Conservation (phyloP, 2,113 vertebrate species). For the Lethenteron reissneri region DNA sequence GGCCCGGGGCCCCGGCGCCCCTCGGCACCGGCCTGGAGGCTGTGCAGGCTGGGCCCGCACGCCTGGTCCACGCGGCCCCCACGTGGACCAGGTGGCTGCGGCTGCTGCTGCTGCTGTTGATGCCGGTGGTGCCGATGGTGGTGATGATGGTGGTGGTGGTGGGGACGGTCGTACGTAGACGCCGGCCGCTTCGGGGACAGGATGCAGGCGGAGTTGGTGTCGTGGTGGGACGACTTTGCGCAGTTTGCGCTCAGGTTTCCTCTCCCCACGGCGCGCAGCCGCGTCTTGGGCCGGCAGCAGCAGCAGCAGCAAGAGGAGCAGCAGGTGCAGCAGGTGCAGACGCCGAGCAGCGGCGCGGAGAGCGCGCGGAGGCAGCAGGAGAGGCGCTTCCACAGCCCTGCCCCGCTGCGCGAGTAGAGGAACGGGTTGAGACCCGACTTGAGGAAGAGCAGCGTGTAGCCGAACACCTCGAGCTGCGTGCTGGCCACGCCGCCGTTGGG, state of each 20-base stretch:
- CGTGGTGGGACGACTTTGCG: conserved; percentile 8
- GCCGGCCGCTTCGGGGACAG: conserved; percentile 52
- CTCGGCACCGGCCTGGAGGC: neutral
- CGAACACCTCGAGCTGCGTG: conserved; percentile 67
- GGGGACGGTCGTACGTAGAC: neutral
- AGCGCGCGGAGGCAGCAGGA: conserved; percentile 15
- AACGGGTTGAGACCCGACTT: conserved; percentile 91
- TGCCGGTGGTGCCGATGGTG: neutral
- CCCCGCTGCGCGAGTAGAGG: conserved; percentile 80
- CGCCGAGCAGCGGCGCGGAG: conserved; percentile 17
- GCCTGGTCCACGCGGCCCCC: conserved; percentile 46
- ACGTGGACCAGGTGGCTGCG: neutral
- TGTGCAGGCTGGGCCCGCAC: conserved; percentile 58
- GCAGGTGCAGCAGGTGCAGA: conserved; percentile 41
- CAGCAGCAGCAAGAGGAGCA: conserved; percentile 49
- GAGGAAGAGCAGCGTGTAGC: conserved; percentile 74
- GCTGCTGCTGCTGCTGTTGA: neutral
- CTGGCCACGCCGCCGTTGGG: conserved; percentile 32
- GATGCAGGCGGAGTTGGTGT: conserved; percentile 55
- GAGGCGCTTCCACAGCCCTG: conserved; percentile 52
- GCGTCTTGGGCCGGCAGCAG: conserved; percentile 57
- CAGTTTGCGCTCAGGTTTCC: conserved; percentile 17
- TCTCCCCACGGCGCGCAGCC: conserved; percentile 49
- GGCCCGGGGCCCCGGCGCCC: neutral
- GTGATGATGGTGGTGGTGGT: neutral